Evolutionary conservation across 2,113 vertebrate species (phyloP).

Genomic region (Caracal caracal): DNA sequence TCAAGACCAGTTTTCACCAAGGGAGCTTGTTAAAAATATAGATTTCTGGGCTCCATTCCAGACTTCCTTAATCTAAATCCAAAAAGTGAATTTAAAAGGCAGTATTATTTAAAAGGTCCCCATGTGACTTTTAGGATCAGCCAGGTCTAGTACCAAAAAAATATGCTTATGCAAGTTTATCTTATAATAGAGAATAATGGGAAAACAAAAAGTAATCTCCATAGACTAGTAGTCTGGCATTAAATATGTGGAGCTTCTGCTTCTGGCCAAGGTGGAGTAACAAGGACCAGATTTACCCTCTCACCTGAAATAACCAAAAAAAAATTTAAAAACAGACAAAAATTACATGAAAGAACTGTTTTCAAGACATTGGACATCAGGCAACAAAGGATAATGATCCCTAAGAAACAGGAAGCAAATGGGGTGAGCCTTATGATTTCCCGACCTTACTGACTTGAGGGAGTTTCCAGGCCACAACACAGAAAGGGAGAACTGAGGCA

Average conservation of each 20-base stretch:
- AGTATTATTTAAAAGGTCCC: conserved; percentile 33
- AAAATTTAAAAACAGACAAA: neutral
- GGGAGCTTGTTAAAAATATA: conserved; percentile 36
- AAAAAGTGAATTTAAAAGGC: conserved; percentile 36
- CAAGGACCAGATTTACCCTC: neutral
- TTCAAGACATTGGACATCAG: conserved; percentile 36
- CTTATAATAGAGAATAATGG: conserved; percentile 24
- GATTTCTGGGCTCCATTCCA: conserved; percentile 15
- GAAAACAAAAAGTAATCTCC: conserved; percentile 12
- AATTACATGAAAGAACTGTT: conserved; percentile 16
- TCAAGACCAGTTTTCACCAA: conserved; percentile 35
- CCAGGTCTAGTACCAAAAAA: conserved; percentile 9
- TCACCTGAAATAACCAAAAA: conserved; percentile 39
- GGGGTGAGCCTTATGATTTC: neutral
- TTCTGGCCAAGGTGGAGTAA: conserved; percentile 33
- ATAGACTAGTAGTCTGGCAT: neutral
- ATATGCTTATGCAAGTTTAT: conserved; percentile 32
- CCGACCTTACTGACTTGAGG: neutral
- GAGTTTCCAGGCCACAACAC: neutral
- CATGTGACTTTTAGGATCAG: conserved; percentile 30
- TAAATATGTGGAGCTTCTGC: neutral
- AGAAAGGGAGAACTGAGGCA: neutral
- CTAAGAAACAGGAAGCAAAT: neutral
- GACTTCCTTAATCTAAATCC: conserved; percentile 35
- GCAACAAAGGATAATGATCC: neutral